Percentiles rank a stretch among this genome's conserved stretches.
Evolutionary conservation across 37 sponge, comb jelly and placozoan genomes (phyloP).

Genomic region (Hexactinellida sp.): DNA sequence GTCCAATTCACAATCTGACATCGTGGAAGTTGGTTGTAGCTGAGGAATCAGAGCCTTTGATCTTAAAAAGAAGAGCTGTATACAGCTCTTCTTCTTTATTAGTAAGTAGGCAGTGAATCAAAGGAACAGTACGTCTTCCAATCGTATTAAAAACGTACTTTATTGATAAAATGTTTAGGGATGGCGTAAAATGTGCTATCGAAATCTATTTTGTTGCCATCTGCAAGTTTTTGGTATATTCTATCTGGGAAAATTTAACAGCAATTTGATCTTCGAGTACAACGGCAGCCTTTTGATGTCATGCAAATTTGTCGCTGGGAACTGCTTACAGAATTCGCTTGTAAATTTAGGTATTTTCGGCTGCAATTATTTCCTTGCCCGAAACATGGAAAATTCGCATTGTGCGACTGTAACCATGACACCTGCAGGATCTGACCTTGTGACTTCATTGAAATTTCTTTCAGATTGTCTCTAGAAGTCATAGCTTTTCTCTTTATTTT

Average conservation of each 20-base stretch:
- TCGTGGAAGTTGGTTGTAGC: not conserved
- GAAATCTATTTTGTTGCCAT: too few relatives aligned
- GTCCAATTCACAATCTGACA: not conserved
- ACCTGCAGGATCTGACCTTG: not conserved
- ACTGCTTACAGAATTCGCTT: not conserved
- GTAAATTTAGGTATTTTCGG: too few relatives aligned
- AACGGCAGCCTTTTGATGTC: too few relatives aligned
- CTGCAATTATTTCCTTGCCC: not conserved
- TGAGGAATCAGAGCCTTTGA: not conserved
- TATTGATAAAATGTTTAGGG: not conserved
- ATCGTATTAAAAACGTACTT: not conserved
- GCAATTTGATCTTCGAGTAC: too few relatives aligned
- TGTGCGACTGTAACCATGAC: not conserved
- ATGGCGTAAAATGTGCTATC: too few relatives aligned
- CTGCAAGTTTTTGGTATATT: too few relatives aligned
- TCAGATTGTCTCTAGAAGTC: not conserved
- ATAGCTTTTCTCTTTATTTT: not conserved
- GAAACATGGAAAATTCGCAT: not conserved
- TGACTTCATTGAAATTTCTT: too few relatives aligned
- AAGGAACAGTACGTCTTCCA: not conserved
- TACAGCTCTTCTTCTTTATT: not conserved
- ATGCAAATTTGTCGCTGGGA: too few relatives aligned
- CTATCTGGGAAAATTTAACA: too few relatives aligned
- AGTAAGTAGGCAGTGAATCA: not conserved
- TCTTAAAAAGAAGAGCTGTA: not conserved